Base-by-base conservation (phyloP, 2,797 vertebrate genomes). In the Myotis planiceps region DNA sequence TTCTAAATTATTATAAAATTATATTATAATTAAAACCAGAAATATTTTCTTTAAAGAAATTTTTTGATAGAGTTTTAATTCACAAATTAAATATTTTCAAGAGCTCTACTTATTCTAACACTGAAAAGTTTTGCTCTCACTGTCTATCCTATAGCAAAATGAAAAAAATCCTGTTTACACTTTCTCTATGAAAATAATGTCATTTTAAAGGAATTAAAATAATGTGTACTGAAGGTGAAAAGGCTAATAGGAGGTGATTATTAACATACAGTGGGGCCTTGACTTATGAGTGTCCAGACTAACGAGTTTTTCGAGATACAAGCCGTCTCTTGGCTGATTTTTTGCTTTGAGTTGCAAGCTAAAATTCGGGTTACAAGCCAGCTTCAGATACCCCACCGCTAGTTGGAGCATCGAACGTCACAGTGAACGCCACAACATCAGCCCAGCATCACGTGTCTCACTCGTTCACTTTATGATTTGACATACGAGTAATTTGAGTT, bases 201-300 rank as follows among this genome's bases (percentile, higher is more conserved):
- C n/a, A 75, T 81, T 93, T 90, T 63, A 87, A 82, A 66, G 10
- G 1, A 91, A 71, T 93, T 71, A 72, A 93, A 65, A 45, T 39
- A 87, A 76, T 88, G 42, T 49, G 29, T 78, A 72, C 5, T 68
- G 29, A 83, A 18, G 5, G 12, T 84, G 23, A 83, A 91, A 76
- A 96, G 2, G 14, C 29, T 60, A 74, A 25, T 18, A 68, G 27
- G 47, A 88, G 1, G 49, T 75, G 47, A 53, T 92, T 9, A 8
- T 49, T 92, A 88, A 72, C 37, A 88, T 55, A 39, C 37, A 39
- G 37, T 39, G 37, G 37, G 37, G 37, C 37, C 37, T 39, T 39
- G 37, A 39, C 37, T 39, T 39, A 39, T 6, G 37, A 39, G 37
- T 39, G 37, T 39, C 37, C 37, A 1, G 37, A 37, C 37, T 39